Evolutionary conservation across 1,140 invertebrate genomes (phyloP), one percentile per base, ranked within the genome.

Genomic region (Gonioctena quinquepunctata): DNA sequence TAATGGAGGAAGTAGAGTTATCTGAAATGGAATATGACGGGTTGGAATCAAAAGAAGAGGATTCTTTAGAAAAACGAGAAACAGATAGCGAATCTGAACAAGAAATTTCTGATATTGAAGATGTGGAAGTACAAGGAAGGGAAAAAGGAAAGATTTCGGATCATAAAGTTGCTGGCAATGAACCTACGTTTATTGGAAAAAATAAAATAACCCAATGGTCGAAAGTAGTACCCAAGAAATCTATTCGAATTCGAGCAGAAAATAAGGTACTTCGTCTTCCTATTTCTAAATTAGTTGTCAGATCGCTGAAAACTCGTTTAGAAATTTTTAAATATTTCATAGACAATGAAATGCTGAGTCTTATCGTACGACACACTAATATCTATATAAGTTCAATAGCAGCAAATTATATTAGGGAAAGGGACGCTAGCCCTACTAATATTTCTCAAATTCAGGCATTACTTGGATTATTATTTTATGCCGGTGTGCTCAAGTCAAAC

Each of bases 401-500:
- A 42, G 11, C 33, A n/a, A 42, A 42, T 8, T 42, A 42, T 42
- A n/a, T n/a, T 42, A 42, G 33, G 11, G 11, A 42, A 13, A 42
- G 33, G n/a, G 33, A 42, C 33, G 56, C 19, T 59, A 59, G 23
- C 7, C 22, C 59, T 18, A 54, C 59, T 23, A 28, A 22, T 23
- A 23, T n/a, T 50, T 13, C 42, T 56, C 49, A 68, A 74, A 63
- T 74, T 33, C 13, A 66, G 54, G 71, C 73, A 33, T 18, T 70
- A 19, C 64, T 77, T 66, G 69, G 73, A 13, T 33, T 76, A 13
- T 21, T 70, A n/a, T 76, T 68, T 57, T 65, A 73, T 13, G 59
- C 70, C 48, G 82, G 82, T 23, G 50, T 78, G 16, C 65, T 69
- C 25, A 76, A 77, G 68, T 48, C 54, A 61, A 71, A 61, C 28